Base-by-base conservation (phyloP, 2,113 vertebrate genomes). In the Phocoena phocoena region DNA sequence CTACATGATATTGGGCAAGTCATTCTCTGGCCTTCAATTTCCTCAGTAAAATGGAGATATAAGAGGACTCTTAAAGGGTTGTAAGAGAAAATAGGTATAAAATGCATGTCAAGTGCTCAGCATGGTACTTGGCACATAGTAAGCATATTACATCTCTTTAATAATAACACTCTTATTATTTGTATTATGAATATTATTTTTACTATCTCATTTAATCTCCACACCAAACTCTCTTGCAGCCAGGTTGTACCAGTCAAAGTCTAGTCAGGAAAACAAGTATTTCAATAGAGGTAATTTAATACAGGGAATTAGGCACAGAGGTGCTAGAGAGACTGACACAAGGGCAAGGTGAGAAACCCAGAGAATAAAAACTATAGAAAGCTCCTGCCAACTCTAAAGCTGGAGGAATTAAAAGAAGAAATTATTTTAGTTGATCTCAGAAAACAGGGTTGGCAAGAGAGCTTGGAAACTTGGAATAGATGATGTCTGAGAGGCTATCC, bases 1-100 rank as follows among this genome's bases (percentile, higher is more conserved):
- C 65, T 87, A 31, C 15, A 93, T 55, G 89, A 65, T 15, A 76
- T 21, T 53, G 31, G 73, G 50, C 20, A 90, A 50, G 20, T 70
- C 53, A 83, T 97, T 13, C 23, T 93, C 84, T 93, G 62, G 80
- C 79, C n/a, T 95, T 91, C 5, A 67, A 73, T 88, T 47, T 31
- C 47, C 36, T 91, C 20, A 77, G 33, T 58, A 65, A 87, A 82
- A 73, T 77, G 18, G 3, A 53, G 50, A 65, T 31, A 71, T 50
- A 60, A 86, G 58, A 85, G 50, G 68, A 1, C 28, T 70, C 17
- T 74, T 91, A 84, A 65, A 71, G 36, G 12, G 21, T 28, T 91
- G 5, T 67, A 83, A 71, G 18, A 77, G 25, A 41, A 53, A 87
- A 36, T 95, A 90, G 73, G 25, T 47, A 63, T 38, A 90, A 81